A percentile compares a stretch with the other conserved stretches of the same genome.
Conservation (phyloP, 53 echinoderm and acorn worm species). For the Luidia sarsii region DNA sequence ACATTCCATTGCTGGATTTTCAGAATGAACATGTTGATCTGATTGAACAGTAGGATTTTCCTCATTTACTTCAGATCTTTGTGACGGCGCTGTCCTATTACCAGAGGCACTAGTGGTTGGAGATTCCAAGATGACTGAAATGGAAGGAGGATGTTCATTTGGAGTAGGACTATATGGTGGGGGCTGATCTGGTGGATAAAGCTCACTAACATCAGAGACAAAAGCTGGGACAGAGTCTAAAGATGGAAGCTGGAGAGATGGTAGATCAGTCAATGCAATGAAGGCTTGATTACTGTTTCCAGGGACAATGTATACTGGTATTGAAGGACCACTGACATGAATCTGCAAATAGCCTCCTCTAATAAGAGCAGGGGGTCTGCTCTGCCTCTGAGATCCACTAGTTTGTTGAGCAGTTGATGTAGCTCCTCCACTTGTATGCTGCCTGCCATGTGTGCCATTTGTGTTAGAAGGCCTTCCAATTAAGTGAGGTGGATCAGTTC, state of each 20-base stretch:
- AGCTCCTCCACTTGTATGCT: not conserved
- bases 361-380: slow-evolving; percentile 70
- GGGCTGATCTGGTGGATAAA: slow-evolving; percentile 71
- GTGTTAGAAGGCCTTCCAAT: slow-evolving; percentile 34
- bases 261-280: slow-evolving; percentile 86
- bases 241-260: slow-evolving; percentile 77
- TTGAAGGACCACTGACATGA: slow-evolving; percentile 80
- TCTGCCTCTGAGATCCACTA: slow-evolving; percentile 49
- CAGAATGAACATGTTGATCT: not conserved
- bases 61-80: not conserved
- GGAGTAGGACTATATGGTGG: slow-evolving; percentile 85
- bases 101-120: not conserved
- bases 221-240: slow-evolving; percentile 80
- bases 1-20: not conserved
- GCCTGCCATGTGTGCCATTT: slow-evolving; percentile 22
- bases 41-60: slow-evolving; percentile 9
- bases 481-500: not conserved
- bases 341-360: slow-evolving; percentile 86
- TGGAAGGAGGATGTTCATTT: not conserved
- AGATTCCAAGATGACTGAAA: slow-evolving; percentile 21
- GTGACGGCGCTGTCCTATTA: slow-evolving; percentile 9
- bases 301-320: slow-evolving; percentile 85
- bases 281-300: slow-evolving; percentile 83
- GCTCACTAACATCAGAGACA: slow-evolving; percentile 59
- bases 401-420: not conserved